Evolutionary conservation across 2,888 invertebrate genomes (phyloP).

Genomic region (Copidosoma aretas): DNA sequence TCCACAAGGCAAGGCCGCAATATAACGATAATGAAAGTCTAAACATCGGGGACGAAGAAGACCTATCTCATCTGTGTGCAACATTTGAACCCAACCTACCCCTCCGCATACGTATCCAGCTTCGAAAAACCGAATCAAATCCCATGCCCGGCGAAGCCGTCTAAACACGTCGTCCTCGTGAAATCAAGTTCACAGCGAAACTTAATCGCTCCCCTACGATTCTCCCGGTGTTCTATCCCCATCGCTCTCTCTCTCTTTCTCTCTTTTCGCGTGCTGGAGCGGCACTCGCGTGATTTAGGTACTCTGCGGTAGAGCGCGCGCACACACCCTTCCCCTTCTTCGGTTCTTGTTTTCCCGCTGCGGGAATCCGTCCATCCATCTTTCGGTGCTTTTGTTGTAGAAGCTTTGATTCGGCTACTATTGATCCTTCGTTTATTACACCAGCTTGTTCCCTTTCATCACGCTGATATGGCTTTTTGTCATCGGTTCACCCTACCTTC

Average conservation of each 20-base stretch:
- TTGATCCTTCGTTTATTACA: too few species aligned
- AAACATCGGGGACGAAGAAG: too few species aligned
- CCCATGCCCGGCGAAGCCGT: conserved; percentile 16
- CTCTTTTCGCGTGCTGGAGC: conserved; percentile 3
- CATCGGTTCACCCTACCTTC: conserved; percentile 22
- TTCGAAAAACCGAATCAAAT: conserved; percentile 19
- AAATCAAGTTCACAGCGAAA: conserved; percentile 28
- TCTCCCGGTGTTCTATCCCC: too few species aligned
- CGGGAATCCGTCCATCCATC: too few species aligned
- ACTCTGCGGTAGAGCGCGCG: conserved; percentile 6
- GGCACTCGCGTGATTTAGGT: conserved; percentile 18
- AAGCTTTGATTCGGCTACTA: too few species aligned
- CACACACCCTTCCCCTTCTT: not conserved
- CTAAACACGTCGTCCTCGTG: not conserved
- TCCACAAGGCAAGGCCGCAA: too few species aligned
- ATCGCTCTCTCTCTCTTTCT: not conserved
- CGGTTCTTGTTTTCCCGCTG: not conserved
- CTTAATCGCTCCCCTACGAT: conserved; percentile 11
- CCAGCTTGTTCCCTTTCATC: not conserved
- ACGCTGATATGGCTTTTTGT: conserved; percentile 10
- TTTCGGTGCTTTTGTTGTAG: not conserved
- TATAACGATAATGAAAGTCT: too few species aligned
- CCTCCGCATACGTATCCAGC: too few species aligned
- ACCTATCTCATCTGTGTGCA: too few species aligned
- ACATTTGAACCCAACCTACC: too few species aligned